Evolutionary conservation across 2,888 invertebrate genomes (phyloP).

Genomic region (Clepsis dumicolana): DNA sequence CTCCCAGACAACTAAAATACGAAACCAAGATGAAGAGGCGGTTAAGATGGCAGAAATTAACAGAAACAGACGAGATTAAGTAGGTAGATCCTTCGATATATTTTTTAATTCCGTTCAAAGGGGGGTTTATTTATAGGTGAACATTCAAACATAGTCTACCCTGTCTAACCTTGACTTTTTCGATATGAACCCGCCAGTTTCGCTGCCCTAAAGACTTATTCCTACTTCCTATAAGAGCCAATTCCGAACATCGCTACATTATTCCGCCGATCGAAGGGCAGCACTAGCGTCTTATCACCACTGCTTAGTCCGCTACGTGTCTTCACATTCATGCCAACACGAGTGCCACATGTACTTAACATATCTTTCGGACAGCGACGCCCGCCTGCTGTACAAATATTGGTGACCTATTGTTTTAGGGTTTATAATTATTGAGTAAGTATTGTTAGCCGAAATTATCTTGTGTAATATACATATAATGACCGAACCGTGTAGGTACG

Average conservation of each 20-base stretch:
- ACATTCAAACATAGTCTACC: too few relatives aligned
- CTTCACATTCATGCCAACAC: slow-evolving; percentile 47
- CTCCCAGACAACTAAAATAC: too few relatives aligned
- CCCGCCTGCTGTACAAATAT: slow-evolving; percentile 44
- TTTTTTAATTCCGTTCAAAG: too few relatives aligned
- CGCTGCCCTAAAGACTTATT: too few relatives aligned
- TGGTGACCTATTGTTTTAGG: slow-evolving; percentile 20
- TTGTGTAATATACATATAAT: slow-evolving; percentile 33
- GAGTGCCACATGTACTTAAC: slow-evolving; percentile 47
- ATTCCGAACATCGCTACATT: too few relatives aligned
- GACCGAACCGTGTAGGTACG: background rate
- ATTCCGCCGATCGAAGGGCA: slow-evolving; percentile 4
- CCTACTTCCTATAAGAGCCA: background rate
- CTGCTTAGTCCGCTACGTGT: slow-evolving; percentile 47
- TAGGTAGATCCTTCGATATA: too few relatives aligned
- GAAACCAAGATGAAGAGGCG: too few relatives aligned
- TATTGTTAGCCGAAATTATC: slow-evolving; percentile 26
- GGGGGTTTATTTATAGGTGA: too few relatives aligned
- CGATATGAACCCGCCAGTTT: too few relatives aligned
- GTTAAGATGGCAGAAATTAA: too few relatives aligned
- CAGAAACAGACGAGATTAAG: too few relatives aligned
- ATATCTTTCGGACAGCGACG: slow-evolving; percentile 27
- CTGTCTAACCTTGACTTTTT: too few relatives aligned
- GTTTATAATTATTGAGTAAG: slow-evolving; percentile 16
- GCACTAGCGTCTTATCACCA: slow-evolving; percentile 33